Percentiles rank a stretch among this genome's conserved stretches.
phyloP scores from a whole-genome alignment of 2,888 invertebrate genomes.

The Orthosia gracilis region DNA sequence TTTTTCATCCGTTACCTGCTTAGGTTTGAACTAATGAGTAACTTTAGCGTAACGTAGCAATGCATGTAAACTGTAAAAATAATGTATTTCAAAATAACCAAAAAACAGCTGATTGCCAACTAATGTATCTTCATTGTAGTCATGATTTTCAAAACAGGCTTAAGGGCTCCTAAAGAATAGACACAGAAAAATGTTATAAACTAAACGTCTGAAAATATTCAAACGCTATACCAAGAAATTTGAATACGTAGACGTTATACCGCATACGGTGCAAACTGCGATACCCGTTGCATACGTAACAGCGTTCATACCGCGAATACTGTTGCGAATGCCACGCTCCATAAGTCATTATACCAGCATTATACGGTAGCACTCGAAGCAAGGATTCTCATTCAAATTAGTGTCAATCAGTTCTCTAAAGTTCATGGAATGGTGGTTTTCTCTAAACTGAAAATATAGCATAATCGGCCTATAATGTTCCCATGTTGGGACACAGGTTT shows the following conservation, averaged over 20 bases:
- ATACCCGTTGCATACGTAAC: conserved; percentile 84
- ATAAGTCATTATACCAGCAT: conserved; percentile 32
- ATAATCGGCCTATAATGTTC: too few species aligned
- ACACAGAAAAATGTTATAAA: conserved; percentile 56
- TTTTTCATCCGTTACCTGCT: neutral
- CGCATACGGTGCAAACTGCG: conserved; percentile 70
- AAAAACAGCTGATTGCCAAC: neutral
- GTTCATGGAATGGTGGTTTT: neutral
- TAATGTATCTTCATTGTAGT: neutral
- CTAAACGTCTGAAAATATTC: conserved; percentile 75
- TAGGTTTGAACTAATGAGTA: too few species aligned
- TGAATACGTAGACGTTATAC: conserved; percentile 82
- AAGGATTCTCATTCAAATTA: conserved; percentile 36
- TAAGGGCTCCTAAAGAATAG: neutral
- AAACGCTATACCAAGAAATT: conserved; percentile 81
- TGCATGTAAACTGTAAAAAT: neutral
- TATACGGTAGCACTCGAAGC: conserved; percentile 15
- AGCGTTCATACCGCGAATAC: conserved; percentile 65
- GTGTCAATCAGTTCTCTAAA: conserved; percentile 41
- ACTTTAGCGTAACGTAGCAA: too few species aligned
- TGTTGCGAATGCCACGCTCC: conserved; percentile 31
- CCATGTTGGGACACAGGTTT: too few species aligned
- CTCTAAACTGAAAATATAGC: neutral
- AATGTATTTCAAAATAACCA: neutral
- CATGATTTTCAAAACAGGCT: neutral